Conservation (phyloP, 2,113 vertebrate species). For the Ailuropoda melanoleuca region DNA sequence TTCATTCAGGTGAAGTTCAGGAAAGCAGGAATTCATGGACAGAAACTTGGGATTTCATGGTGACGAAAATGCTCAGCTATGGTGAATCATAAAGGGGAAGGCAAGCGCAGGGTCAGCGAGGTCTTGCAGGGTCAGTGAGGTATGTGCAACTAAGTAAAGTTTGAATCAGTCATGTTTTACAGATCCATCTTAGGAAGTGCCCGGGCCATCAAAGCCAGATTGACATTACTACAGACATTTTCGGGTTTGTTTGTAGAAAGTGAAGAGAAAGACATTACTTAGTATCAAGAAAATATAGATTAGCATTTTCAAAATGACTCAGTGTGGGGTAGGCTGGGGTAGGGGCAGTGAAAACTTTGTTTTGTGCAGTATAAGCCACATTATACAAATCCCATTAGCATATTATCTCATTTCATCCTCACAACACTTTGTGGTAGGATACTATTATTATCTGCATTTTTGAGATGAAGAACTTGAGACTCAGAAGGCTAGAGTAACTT, state of each 20-base stretch:
- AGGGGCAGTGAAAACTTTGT: background rate
- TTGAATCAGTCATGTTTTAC: background rate
- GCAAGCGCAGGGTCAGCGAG: background rate
- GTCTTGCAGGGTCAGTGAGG: background rate
- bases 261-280: background rate
- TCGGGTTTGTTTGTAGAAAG: background rate
- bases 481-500: background rate
- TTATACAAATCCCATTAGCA: background rate
- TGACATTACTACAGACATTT: background rate
- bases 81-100: background rate
- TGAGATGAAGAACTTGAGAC: background rate
- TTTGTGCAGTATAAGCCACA: background rate
- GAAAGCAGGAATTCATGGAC: background rate
- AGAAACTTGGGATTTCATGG: background rate
- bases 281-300: background rate
- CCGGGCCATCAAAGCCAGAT: background rate
- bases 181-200: background rate
- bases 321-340: background rate
- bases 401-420: background rate
- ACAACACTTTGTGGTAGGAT: background rate
- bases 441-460: background rate
- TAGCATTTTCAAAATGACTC: background rate
- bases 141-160: background rate
- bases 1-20: background rate
- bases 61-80: background rate